Base-by-base conservation (phyloP, 2,888 invertebrate genomes). In the Cheilosia scutellata region DNA sequence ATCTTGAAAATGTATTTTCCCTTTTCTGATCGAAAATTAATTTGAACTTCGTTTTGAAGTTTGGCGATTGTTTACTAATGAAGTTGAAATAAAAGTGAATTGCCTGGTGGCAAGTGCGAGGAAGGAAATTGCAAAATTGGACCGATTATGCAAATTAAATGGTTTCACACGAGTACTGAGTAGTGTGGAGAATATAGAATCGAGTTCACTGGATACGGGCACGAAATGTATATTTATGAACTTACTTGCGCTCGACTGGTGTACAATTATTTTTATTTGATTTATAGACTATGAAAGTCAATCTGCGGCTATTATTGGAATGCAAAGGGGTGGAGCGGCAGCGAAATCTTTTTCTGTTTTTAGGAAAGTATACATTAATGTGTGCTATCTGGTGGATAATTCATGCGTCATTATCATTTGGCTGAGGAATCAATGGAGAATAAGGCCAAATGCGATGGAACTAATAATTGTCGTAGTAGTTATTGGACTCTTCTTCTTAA, bases 101-200 rank as follows among this genome's bases (percentile, higher is more conserved):
- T 33, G 33, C 3, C 37, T 31, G 29, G 62, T 53, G 31, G 60
- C 68, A 60, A 16, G 20, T 27, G 16, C 7, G 5, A 9, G 25
- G n/a, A 29, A 31, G 58, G 33, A 55, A 62, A 40, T 77, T 33
- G 51, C 27, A 44, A 62, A 62, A 77, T 62, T 47, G 68, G 25
- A 5, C 51, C 77, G 44, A 58, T 76, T 76, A 66, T 76, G 57
- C 49, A 51, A 66, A 66, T 57, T 65, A 13, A 66, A 66, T 65
- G 75, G 75, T 47, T 58, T 25, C 63, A 55, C 16, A 51, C 3
- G 33, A 33, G 33, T n/a, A n/a, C n/a, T n/a, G n/a, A n/a, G n/a
- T n/a, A n/a, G n/a, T 9, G 33, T 33, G 51, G 62, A 29, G 4
- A 25, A 29, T 20, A 11, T 4, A n/a, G 29, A 13, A 63, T 49